These are phyloP conservation scores for Volucella inflata DNA, from an alignment of 2,888 invertebrate genomes.

Conservation along the genomic window DNA sequence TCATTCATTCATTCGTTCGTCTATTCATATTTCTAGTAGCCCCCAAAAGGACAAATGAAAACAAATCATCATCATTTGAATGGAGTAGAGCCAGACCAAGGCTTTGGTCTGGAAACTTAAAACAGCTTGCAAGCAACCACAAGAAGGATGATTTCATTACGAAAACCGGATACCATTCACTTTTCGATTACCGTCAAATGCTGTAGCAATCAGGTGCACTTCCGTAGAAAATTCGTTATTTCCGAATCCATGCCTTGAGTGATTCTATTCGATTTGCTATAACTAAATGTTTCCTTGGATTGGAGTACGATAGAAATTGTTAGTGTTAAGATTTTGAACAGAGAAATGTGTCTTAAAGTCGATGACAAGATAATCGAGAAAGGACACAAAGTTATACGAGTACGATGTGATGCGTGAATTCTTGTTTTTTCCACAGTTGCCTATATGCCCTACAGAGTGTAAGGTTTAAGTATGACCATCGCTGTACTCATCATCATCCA, in stretches of 20 bases:
- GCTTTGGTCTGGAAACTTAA: not conserved
- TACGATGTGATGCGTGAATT: too few species aligned
- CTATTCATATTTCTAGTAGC: too few species aligned
- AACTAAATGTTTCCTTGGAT: slow-evolving; percentile 17
- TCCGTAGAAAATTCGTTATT: slow-evolving; percentile 66
- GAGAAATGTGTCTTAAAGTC: too few species aligned
- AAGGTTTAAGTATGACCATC: too few species aligned
- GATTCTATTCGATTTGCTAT: slow-evolving; percentile 41
- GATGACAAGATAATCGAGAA: too few species aligned
- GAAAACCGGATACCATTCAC: slow-evolving; percentile 65
- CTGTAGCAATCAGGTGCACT: slow-evolving; percentile 62
- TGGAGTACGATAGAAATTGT: too few species aligned
- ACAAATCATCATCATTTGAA: not conserved
- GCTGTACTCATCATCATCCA: too few species aligned
- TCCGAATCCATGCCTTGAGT: slow-evolving; percentile 41
- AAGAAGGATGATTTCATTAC: slow-evolving; percentile 63
- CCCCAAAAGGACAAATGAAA: not conserved
- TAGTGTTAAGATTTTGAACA: too few species aligned
- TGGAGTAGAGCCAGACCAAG: not conserved
- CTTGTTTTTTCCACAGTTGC: too few species aligned
- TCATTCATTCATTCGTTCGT: too few species aligned
- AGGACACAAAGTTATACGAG: too few species aligned
- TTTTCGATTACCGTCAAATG: slow-evolving; percentile 70
- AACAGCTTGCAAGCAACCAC: slow-evolving; percentile 38
- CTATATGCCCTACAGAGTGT: too few species aligned